These are phyloP conservation scores for Lutraria lutraria DNA, from an alignment of 2,888 invertebrate species.

Conservation along the genomic window DNA sequence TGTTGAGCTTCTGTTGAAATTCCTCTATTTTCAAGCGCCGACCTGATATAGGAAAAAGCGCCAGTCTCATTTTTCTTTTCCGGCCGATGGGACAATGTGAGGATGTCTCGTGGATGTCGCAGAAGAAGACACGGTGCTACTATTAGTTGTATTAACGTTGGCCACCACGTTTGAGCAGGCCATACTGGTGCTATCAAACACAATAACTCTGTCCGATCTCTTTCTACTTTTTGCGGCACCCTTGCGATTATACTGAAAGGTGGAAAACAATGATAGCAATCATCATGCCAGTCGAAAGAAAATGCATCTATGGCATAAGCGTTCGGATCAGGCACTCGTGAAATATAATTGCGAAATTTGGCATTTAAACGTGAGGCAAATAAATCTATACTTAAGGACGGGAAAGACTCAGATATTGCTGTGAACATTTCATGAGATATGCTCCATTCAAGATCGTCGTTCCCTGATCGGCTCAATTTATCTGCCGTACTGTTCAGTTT, in stretches of 20 bases:
- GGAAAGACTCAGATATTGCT: neutral
- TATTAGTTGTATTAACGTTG: constrained; percentile 24
- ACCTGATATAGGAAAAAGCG: constrained; percentile 62
- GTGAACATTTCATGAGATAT: constrained; percentile 32
- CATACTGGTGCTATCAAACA: constrained; percentile 54
- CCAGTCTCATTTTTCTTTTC: constrained; percentile 54
- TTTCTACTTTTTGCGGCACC: constrained; percentile 43
- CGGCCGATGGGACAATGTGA: constrained; percentile 37
- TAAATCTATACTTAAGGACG: constrained; percentile 32
- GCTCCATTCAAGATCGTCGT: constrained; percentile 64
- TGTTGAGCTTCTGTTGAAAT: constrained; percentile 23
- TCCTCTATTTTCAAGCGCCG: neutral
- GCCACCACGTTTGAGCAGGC: constrained; percentile 57
- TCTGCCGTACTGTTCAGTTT: constrained; percentile 53
- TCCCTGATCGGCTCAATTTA: constrained; percentile 46
- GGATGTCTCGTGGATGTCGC: constrained; percentile 42
- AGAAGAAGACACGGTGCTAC: constrained; percentile 12
- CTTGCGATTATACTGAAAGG: constrained; percentile 59
- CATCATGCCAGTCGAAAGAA: constrained; percentile 43
- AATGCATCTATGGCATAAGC: constrained; percentile 62
- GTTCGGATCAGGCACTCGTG: constrained; percentile 51
- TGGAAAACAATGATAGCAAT: constrained; percentile 57
- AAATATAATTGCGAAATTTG: constrained; percentile 50
- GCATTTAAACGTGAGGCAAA: constrained; percentile 60
- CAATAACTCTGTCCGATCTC: constrained; percentile 37